These are phyloP conservation scores for Ophioninae sp. DNA, from an alignment of 2,888 invertebrate genomes.

Conservation along the genomic window DNA sequence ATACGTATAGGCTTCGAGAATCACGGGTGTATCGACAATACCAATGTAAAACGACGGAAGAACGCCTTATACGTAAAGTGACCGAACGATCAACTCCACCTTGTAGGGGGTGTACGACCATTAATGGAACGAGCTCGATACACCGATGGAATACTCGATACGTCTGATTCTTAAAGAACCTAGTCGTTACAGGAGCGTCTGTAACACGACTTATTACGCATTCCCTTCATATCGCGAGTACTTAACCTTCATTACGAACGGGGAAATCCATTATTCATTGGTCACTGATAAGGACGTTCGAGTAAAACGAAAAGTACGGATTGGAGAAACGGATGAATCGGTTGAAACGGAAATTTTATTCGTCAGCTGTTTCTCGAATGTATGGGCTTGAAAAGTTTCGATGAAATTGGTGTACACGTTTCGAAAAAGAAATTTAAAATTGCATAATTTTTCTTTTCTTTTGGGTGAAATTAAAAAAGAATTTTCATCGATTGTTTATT, in stretches of 20 bases:
- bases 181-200: neutral
- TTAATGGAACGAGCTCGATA: conserved; percentile 68
- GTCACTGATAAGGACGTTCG: neutral
- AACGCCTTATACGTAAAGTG: conserved; percentile 69
- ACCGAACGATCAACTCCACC: conserved; percentile 71
- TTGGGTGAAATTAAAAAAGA: no score
- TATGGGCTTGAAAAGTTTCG: no score
- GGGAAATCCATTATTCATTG: conserved; percentile 23
- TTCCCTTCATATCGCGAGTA: conserved; percentile 17
- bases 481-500: no score
- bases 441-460: no score
- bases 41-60: conserved; percentile 46
- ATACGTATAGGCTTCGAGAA: no score
- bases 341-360: neutral
- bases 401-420: no score
- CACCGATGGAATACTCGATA: conserved; percentile 42
- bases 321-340: no score
- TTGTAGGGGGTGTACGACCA: conserved; percentile 74
- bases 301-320: no score
- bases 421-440: no score
- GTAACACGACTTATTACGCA: conserved; percentile 25
- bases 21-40: conserved; percentile 18
- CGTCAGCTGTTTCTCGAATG: no score
- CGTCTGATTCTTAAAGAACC: conserved; percentile 5
- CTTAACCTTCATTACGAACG: conserved; percentile 21